Base-by-base conservation (phyloP, 2,113 vertebrate genomes). In the Patagioenas fasciata region DNA sequence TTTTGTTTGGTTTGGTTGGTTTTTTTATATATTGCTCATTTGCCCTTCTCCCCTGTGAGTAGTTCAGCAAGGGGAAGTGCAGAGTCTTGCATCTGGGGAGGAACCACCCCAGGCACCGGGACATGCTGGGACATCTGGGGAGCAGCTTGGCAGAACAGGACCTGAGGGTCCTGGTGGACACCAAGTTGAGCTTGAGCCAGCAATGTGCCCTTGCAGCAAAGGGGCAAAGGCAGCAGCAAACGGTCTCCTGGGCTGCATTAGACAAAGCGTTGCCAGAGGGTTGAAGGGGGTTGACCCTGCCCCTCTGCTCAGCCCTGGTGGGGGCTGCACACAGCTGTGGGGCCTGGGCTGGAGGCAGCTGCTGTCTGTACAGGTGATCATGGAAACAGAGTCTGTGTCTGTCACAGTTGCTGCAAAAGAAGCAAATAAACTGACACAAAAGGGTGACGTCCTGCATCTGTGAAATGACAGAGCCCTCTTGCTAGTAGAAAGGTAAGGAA, bases 281-380 rank as follows among this genome's bases (percentile, higher is more conserved):
- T 44, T 15, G 6, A 6, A 16, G 17, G 44, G 42, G 44, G 44
- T 16, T 44, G 44, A 16, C 44, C 44, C 44, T 18, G 44, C 44
- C 44, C 44, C 44, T 44, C 44, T 44, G 44, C 44, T 44, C 44
- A 18, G 44, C 32, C 2, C 64, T 8, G 14, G 38, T n/a, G 8
- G 48, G 18, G 50, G 67, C 42, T 3, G 1, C 5, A 0, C 23
- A 4, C 10, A n/a, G 36, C 36, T 4, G 23, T 4, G 44, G 3
- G 15, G 58, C 42, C 56, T 8, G 47, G 14, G 31, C 34, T 6
- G 44, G 44, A 7, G 6, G 19, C 31, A 44, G 61, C 31, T 14
- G 66, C 79, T 58, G 36, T 8, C 71, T 8, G 29, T 34, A 26
- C 26, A 10, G 6, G 23, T 2, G 1, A 6, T 1, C 28, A 1